These are phyloP conservation scores for Dipodomys stephensi DNA, from an alignment of 2,113 vertebrate genomes.

Conservation along the genomic window DNA sequence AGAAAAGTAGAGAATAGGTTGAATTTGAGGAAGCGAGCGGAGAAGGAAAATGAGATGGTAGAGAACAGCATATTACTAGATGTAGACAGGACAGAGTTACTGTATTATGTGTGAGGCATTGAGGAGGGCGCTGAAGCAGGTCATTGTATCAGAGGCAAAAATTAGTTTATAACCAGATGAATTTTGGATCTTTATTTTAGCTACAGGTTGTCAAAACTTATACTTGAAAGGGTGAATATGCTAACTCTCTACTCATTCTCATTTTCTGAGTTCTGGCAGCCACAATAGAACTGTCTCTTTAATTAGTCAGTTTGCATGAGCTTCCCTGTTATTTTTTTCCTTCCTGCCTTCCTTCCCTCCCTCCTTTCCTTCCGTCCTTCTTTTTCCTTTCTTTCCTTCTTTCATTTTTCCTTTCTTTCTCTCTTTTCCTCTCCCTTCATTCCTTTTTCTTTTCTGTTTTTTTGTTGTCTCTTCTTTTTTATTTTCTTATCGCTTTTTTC, in stretches of 20 bases:
- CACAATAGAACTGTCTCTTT: neutral
- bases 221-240: neutral
- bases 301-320: neutral
- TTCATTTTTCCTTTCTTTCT: no score
- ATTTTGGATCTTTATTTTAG: neutral
- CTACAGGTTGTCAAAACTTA: neutral
- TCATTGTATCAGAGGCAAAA: no score
- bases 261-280: neutral
- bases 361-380: no score
- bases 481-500: neutral
- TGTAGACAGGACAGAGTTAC: neutral
- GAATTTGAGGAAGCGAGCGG: neutral
- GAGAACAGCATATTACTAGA: neutral
- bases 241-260: neutral
- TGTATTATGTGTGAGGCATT: neutral
- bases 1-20: neutral
- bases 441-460: no score
- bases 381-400: no score
- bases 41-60: neutral
- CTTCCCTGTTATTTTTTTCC: neutral
- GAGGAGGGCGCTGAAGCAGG: neutral
- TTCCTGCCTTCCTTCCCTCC: no score
- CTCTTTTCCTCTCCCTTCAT: no score
- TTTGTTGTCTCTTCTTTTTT: no score
- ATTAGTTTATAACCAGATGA: neutral